Evolutionary conservation across 2,888 invertebrate species (phyloP), one percentile per base, ranked within the genome.

Genomic region (Diplolepis rosae): DNA sequence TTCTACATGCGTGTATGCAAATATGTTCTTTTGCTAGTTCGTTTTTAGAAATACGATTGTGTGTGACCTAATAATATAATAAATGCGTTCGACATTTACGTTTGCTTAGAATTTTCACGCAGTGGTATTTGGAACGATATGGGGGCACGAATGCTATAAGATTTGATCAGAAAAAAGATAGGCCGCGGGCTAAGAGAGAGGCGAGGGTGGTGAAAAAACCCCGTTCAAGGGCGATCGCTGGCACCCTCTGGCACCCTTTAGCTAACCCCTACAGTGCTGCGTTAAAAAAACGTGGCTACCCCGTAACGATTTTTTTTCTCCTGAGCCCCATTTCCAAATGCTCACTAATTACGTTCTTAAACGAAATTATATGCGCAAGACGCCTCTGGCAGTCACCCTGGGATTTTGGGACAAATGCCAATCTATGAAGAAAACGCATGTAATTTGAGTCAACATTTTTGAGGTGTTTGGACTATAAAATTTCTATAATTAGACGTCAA

Each of bases 301-400:
- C 84, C 84, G 82, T 83, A 81, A 82, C 83, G 79, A 82, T 82
- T 81, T 83, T 81, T 83, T 82, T 79, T 76, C 74, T 70, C 70
- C 80, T 73, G 82, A 85, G 85, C 84, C 85, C 84, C 83, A 85
- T 85, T 84, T 77, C 83, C 79, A 74, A 73, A 70, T 83, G 86
- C 85, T 83, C 84, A 84, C 86, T 87, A 86, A 87, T 87, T 87
- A 87, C 86, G 86, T 86, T 86, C 86, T 85, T 87, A 86, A 86
- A 86, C 87, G 85, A 85, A 87, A 86, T 87, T 87, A 87, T 69
- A 75, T 86, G 85, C 82, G 84, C 80, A 81, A 81, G 81, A 78
- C 82, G 75, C 76, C 73, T 77, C 76, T 77, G 78, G 65, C 72
- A 77, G 69, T 70, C 54, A 65, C 18, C 66, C 35, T 35, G 15